Base-by-base conservation (phyloP, 2,888 invertebrate species). In the Anoncus sp. region DNA sequence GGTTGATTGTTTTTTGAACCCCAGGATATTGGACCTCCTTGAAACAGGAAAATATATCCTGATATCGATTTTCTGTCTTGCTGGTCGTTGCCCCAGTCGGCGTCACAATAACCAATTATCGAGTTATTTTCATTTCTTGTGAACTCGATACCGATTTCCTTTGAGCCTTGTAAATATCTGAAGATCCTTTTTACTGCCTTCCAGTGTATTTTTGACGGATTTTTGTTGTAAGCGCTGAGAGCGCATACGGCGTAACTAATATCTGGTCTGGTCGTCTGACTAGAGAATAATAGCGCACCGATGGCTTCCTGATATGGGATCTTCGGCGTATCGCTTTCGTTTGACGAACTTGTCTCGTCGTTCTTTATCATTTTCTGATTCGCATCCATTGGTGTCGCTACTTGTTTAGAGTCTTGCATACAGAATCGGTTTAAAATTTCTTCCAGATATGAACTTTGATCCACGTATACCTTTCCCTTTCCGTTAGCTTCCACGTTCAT, bases 41-140 rank as follows among this genome's bases (percentile, higher is more conserved):
- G 74, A 20, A 81, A 57, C 81, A 60, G n/a, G n/a, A 85, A 86
- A 5, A 85, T 65, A 70, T 80, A 85, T 0, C 86, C 88, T n/a
- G 83, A 83, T 5, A 81, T 81, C 6, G 86, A 86, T 49, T 75
- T 81, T 63, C 86, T 62, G 24, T 85, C 82, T 20, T 76, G 66
- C 12, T 24, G 20, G 20, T 85, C 83, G 31, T 77, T 76, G 5
- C 84, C 87, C 87, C 85, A 87, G 74, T 82, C 83, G 40, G 86
- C 86, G 77, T 88, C 89, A 87, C 82, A 81, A 74, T 85, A 87
- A n/a, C 81, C 57, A n/a, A n/a, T n/a, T n/a, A n/a, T n/a, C n/a
- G n/a, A n/a, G n/a, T n/a, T n/a, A n/a, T n/a, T n/a, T n/a, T n/a
- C n/a, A n/a, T n/a, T n/a, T n/a, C n/a, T n/a, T n/a, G n/a, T n/a